Evolutionary conservation across 2,113 vertebrate species (phyloP).

Genomic region (Coryphaenoides rupestris): DNA sequence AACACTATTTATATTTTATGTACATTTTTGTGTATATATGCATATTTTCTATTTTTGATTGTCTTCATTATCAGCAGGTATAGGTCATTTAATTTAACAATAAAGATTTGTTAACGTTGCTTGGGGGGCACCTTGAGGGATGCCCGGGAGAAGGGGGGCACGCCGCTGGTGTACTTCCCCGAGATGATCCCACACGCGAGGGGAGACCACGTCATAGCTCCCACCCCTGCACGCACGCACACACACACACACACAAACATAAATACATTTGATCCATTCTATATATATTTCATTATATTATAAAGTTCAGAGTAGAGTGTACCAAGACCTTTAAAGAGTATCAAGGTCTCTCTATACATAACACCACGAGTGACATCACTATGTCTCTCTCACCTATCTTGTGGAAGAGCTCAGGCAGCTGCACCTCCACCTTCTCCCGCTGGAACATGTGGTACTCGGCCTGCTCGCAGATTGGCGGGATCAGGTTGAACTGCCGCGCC

Average conservation of each 20-base stretch:
- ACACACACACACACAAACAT: too few species aligned
- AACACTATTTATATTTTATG: too few species aligned
- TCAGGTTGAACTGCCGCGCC: conserved; percentile 89
- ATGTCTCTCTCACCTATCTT: conserved; percentile 79
- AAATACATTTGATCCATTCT: not conserved
- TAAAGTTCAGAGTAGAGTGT: too few species aligned
- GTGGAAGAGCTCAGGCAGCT: conserved; percentile 88
- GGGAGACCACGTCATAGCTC: conserved; percentile 92
- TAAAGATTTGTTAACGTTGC: too few species aligned
- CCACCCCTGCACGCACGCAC: conserved; percentile 72
- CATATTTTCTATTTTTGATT: too few species aligned
- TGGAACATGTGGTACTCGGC: conserved; percentile 95
- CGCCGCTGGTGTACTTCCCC: conserved; percentile 84
- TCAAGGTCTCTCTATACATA: too few species aligned
- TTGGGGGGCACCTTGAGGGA: conserved; percentile 75
- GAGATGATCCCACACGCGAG: conserved; percentile 89
- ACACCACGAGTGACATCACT: too few species aligned
- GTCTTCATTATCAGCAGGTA: too few species aligned
- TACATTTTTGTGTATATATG: conserved; percentile 1
- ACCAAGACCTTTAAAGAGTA: too few species aligned
- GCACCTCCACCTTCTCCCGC: conserved; percentile 91
- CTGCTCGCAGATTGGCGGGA: conserved; percentile 88
- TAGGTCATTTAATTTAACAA: too few species aligned
- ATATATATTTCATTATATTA: too few species aligned
- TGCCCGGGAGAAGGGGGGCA: conserved; percentile 84